Evolutionary conservation across 1,140 invertebrate species (phyloP).

Genomic region (Drosophila albomicans): DNA sequence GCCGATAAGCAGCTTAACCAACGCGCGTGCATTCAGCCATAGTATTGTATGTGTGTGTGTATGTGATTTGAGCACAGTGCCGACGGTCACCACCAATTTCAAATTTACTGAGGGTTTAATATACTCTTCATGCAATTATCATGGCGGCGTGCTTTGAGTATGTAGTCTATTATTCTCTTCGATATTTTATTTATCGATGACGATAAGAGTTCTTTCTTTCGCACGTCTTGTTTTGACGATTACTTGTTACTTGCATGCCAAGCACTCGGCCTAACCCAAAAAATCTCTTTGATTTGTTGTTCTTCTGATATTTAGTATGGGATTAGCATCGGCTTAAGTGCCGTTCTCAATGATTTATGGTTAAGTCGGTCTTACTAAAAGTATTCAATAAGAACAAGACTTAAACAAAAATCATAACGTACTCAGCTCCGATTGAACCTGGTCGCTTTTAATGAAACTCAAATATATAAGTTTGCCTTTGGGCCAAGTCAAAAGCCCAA

Average conservation of each 20-base stretch:
- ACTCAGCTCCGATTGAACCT: constrained; percentile 12
- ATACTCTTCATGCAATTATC: neutral
- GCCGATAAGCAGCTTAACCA: constrained; percentile 75
- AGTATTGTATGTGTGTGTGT: neutral
- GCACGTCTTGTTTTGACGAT: neutral
- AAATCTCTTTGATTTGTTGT: constrained; percentile 22
- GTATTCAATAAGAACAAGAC: constrained; percentile 20
- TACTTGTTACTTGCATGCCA: neutral
- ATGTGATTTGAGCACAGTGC: neutral
- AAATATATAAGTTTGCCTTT: constrained; percentile 47
- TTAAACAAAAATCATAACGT: constrained; percentile 43
- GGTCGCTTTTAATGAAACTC: constrained; percentile 17
- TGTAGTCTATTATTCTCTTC: neutral
- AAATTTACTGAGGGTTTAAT: constrained; percentile 20
- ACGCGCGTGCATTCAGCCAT: constrained; percentile 3
- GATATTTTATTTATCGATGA: neutral
- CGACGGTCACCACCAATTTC: constrained; percentile 14
- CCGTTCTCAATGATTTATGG: constrained; percentile 3
- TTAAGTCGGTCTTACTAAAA: constrained; percentile 15
- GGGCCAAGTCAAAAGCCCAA: constrained; percentile 57
- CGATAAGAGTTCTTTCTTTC: neutral
- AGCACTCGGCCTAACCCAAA: neutral
- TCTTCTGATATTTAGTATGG: constrained; percentile 1
- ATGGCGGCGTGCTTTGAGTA: neutral
- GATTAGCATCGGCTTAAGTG: constrained; percentile 5